These are phyloP conservation scores for Coptodon rendalli DNA, from an alignment of 2,113 vertebrate genomes.

Conservation along the genomic window DNA sequence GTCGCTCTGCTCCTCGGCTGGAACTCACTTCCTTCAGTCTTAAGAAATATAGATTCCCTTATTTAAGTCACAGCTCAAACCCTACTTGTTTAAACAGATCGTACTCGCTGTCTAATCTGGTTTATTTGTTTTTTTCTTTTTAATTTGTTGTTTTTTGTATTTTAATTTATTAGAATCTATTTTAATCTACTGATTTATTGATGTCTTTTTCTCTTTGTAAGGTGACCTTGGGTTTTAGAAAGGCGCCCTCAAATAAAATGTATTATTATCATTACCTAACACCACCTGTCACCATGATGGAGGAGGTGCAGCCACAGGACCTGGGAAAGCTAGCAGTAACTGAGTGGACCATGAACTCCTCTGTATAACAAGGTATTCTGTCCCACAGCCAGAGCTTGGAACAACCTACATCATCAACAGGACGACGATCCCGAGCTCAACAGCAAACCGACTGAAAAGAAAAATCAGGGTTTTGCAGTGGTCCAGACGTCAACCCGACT, in stretches of 20 bases:
- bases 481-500: rapidly evolving
- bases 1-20: neutral
- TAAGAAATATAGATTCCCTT: neutral
- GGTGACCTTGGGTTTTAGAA: neutral
- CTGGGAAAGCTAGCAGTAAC: neutral
- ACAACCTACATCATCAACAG: neutral
- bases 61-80: neutral
- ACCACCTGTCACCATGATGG: neutral
- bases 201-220: neutral
- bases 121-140: neutral
- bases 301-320: neutral
- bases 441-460: neutral
- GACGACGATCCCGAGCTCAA: neutral
- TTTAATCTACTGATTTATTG: neutral
- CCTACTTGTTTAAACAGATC: neutral
- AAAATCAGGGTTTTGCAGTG: neutral
- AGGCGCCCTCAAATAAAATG: neutral
- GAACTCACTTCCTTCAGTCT: neutral
- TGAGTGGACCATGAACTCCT: neutral
- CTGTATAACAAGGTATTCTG: neutral
- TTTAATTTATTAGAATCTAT: neutral
- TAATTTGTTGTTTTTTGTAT: neutral
- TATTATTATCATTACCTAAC: neutral
- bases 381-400: neutral
- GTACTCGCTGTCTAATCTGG: neutral